A percentile compares a stretch with the other conserved stretches of the same genome.
Conservation (phyloP, 2,888 invertebrate genomes). For the Molanna angustata region DNA sequence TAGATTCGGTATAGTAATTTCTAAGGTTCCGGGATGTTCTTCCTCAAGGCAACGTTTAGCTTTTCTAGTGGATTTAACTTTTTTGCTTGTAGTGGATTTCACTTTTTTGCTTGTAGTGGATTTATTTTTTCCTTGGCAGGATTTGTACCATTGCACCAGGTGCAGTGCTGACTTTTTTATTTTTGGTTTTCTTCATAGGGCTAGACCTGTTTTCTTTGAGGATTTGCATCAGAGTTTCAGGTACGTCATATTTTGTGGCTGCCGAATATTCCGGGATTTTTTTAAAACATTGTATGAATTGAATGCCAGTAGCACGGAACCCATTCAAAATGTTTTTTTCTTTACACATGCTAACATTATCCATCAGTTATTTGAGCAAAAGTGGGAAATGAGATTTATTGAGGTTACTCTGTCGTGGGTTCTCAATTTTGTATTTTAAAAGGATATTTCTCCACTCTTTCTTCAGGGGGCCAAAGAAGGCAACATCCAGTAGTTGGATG, state of each 20-base stretch:
- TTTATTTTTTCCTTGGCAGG: background rate
- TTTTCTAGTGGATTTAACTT: background rate
- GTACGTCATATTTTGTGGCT: background rate
- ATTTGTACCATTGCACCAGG: background rate
- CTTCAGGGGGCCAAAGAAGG: too few relatives aligned
- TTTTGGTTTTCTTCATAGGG: background rate
- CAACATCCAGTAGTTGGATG: too few relatives aligned
- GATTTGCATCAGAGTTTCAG: background rate
- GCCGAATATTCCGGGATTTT: background rate
- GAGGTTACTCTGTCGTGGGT: background rate
- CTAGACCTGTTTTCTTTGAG: background rate
- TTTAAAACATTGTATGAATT: too few relatives aligned
- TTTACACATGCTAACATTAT: slow-evolving; percentile 1
- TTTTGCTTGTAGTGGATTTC: background rate
- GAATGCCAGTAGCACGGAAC: too few relatives aligned
- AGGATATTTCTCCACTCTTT: background rate
- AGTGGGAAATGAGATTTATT: too few relatives aligned
- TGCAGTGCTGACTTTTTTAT: background rate
- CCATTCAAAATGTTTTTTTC: background rate
- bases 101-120: background rate
- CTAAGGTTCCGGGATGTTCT: background rate
- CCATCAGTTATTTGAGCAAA: background rate
- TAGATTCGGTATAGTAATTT: background rate
- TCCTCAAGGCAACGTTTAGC: background rate
- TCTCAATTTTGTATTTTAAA: background rate